Percentiles rank a stretch among this genome's conserved stretches.
These are phyloP conservation scores for Xestoiulus laeticollis DNA, from an alignment of 2,888 invertebrate species.

Conservation along the genomic window DNA sequence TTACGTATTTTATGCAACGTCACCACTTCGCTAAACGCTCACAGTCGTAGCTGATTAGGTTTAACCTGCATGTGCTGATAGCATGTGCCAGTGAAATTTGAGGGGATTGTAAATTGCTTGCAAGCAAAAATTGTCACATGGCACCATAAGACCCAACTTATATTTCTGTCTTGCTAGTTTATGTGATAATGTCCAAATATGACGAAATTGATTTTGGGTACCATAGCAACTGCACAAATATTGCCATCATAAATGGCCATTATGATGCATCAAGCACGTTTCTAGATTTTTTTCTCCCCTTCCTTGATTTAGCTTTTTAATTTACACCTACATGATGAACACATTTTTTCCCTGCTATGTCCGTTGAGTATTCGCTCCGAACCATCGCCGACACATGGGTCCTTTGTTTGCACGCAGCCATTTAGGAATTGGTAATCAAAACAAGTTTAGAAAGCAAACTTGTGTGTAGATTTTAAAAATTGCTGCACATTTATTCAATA, in stretches of 20 bases:
- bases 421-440: neutral
- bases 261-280: neutral
- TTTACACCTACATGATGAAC: neutral
- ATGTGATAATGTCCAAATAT: neutral
- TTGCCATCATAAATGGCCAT: neutral
- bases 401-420: neutral
- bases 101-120: too few species aligned
- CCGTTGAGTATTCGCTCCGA: too few species aligned
- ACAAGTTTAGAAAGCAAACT: neutral
- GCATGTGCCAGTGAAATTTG: too few species aligned
- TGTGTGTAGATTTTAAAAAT: too few species aligned
- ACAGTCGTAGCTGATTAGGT: too few species aligned
- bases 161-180: too few species aligned
- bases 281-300: neutral
- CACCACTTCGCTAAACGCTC: too few species aligned
- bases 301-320: neutral
- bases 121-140: too few species aligned
- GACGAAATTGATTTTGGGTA: conserved; percentile 12
- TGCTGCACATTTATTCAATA: neutral
- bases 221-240: neutral
- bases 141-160: too few species aligned
- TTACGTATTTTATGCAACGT: too few species aligned
- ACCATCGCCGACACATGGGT: neutral
- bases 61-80: too few species aligned
- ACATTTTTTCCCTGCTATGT: too few species aligned